phyloP scores from a whole-genome alignment of 2,113 vertebrate genomes.

The Bungarus multicinctus region DNA sequence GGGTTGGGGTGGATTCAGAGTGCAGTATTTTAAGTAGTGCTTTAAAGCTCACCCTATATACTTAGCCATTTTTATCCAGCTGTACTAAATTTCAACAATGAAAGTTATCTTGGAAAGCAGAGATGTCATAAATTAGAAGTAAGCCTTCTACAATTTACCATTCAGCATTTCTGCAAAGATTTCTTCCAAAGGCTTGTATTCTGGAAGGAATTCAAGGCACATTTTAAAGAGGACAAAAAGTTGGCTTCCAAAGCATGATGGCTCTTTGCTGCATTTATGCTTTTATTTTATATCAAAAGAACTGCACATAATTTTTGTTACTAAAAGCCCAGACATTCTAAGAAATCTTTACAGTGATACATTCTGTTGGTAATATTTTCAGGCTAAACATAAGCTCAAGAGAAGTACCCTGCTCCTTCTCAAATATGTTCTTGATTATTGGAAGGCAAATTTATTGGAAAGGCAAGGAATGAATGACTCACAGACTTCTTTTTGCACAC shows the following conservation, averaged over 20 bases:
- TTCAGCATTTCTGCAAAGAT: neutral
- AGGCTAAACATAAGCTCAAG: neutral
- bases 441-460: neutral
- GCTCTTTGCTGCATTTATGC: neutral
- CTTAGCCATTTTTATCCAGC: neutral
- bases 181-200: neutral
- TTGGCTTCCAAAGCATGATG: neutral
- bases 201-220: neutral
- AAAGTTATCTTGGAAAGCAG: conserved; percentile 1
- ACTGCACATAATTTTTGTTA: neutral
- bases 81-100: neutral
- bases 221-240: neutral
- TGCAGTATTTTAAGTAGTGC: neutral
- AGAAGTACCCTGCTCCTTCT: neutral
- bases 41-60: neutral
- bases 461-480: neutral
- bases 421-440: neutral
- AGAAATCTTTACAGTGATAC: neutral
- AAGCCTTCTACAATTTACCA: neutral
- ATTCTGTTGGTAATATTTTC: neutral
- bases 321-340: neutral
- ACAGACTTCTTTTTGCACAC: neutral
- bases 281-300: neutral
- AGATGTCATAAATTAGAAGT: neutral
- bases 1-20: neutral